Conservation (phyloP, 2,113 vertebrate genomes). For the Dicerorhinus sumatrensis region DNA sequence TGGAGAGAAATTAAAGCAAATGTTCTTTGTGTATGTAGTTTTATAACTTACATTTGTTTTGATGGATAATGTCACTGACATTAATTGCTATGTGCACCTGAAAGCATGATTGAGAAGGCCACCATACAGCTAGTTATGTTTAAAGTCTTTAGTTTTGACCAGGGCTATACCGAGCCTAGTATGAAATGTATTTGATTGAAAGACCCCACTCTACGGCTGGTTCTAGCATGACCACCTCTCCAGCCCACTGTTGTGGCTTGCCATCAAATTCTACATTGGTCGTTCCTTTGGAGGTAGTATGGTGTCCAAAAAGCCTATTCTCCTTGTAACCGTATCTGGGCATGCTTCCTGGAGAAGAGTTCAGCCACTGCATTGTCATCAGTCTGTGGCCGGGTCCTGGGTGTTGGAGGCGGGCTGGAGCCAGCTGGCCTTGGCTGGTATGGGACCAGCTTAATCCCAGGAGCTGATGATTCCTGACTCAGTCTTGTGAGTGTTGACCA, state of each 20-base stretch:
- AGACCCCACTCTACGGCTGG: background rate
- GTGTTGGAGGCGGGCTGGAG: too few relatives aligned
- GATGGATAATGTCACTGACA: background rate
- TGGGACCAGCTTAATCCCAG: background rate
- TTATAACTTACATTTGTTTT: background rate
- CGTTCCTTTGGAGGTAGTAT: background rate
- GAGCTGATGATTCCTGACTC: background rate
- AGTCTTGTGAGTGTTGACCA: too few relatives aligned
- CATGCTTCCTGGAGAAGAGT: background rate
- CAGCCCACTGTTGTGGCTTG: background rate
- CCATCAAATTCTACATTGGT: accelerated
- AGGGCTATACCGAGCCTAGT: background rate
- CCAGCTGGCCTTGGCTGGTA: too few relatives aligned
- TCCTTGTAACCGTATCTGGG: accelerated
- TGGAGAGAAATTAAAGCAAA: slow-evolving; percentile 12
- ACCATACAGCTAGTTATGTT: background rate
- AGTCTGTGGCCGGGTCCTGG: accelerated
- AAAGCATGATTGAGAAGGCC: background rate
- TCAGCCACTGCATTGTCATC: accelerated
- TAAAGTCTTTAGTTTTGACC: background rate
- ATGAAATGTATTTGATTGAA: too few relatives aligned
- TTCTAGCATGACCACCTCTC: too few relatives aligned
- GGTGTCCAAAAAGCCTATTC: background rate
- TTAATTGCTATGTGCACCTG: background rate
- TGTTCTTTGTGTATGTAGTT: background rate